These are phyloP conservation scores for Nephotettix cincticeps DNA, from an alignment of 1,140 invertebrate species.

Conservation along the genomic window DNA sequence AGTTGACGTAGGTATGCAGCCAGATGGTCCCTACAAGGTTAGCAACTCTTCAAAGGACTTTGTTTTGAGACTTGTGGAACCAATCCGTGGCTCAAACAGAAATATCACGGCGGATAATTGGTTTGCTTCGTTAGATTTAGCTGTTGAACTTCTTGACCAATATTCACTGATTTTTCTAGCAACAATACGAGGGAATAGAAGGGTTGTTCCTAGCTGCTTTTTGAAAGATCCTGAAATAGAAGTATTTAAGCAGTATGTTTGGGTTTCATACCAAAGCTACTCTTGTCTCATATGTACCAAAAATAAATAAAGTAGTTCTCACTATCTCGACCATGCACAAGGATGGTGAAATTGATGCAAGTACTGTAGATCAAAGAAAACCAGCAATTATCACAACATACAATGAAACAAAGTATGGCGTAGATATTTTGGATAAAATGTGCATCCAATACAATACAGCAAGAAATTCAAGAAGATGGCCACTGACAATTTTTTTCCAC, in stretches of 20 bases:
- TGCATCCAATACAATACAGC: not conserved
- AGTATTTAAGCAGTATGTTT: constrained; percentile 16
- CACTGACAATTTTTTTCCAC: constrained; percentile 26
- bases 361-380: constrained; percentile 32
- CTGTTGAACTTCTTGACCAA: constrained; percentile 28
- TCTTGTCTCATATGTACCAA: constrained; percentile 35
- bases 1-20: constrained; percentile 7
- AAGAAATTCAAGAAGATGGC: too few relatives aligned
- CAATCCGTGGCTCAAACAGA: constrained; percentile 38
- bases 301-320: constrained; percentile 36
- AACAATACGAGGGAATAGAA: constrained; percentile 42
- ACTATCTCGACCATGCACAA: constrained; percentile 34
- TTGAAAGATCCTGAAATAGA: constrained; percentile 16
- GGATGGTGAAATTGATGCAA: not conserved
- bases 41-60: too few relatives aligned
- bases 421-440: constrained; percentile 45
- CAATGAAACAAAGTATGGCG: constrained; percentile 45
- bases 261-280: constrained; percentile 31
- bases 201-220: constrained; percentile 28
- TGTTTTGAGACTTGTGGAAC: not conserved
- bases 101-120: too few relatives aligned
- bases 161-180: constrained; percentile 37
- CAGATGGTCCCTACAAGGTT: constrained; percentile 2
- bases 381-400: constrained; percentile 44
- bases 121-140: constrained; percentile 40